Percentiles rank a stretch among this genome's conserved stretches.
Conservation (phyloP, 2,113 vertebrate genomes). For the Propithecus coquereli region DNA sequence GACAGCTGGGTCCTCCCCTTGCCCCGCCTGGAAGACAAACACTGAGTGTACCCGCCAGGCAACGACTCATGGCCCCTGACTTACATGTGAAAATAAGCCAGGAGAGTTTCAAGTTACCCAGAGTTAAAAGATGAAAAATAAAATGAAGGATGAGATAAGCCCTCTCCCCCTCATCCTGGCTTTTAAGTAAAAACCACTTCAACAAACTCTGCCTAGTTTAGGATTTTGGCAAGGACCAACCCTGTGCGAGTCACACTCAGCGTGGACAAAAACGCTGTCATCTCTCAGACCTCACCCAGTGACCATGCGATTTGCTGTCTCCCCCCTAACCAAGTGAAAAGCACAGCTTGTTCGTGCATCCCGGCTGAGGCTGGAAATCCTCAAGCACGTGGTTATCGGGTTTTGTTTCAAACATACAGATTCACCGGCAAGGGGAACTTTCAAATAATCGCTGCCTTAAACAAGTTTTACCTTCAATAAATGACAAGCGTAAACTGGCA, state of each 20-base stretch:
- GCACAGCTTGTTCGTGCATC: fast-evolving
- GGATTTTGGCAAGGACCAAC: background rate
- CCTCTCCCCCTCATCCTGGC: background rate
- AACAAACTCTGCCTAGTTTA: background rate
- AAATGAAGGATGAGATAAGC: background rate
- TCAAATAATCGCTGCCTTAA: background rate
- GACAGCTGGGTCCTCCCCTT: slow-evolving; percentile 95
- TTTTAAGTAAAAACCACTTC: background rate
- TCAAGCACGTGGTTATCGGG: fast-evolving
- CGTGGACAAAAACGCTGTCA: background rate
- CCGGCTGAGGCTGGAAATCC: fast-evolving
- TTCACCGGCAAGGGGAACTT: background rate
- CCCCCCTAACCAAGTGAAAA: background rate
- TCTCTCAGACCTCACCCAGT: background rate
- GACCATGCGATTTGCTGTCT: fast-evolving
- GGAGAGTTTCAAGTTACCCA: background rate
- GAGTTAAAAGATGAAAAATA: background rate
- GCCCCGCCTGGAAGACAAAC: slow-evolving; percentile 86
- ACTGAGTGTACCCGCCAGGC: background rate
- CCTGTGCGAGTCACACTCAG: fast-evolving
- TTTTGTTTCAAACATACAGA: background rate
- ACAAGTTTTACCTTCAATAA: background rate
- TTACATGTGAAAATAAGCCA: background rate
- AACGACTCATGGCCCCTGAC: fast-evolving
- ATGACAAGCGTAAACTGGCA: background rate